Conservation (phyloP, 2,113 vertebrate species). For the Anarhynchus alexandrinus region DNA sequence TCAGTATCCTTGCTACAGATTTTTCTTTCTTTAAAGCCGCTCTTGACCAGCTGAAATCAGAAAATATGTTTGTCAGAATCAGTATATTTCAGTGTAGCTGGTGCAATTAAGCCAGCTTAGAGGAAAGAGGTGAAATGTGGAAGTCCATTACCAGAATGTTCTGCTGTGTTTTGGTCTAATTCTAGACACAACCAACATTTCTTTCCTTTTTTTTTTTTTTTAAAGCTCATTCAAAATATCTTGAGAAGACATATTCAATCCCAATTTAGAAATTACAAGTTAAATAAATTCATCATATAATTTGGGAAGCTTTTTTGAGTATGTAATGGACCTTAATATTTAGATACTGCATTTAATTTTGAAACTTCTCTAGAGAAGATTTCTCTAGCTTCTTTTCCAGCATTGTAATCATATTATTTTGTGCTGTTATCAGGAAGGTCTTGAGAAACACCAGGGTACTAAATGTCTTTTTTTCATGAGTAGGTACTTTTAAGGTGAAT, state of each 20-base stretch:
- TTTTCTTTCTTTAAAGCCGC: neutral
- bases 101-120: neutral
- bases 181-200: neutral
- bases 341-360: neutral
- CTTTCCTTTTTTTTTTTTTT: neutral
- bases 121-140: neutral
- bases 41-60: neutral
- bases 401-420: neutral
- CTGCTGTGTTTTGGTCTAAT: neutral
- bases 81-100: neutral
- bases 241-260: neutral
- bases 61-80: neutral
- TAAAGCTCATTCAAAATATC: neutral
- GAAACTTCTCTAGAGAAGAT: neutral
- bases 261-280: neutral
- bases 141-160: neutral
- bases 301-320: neutral
- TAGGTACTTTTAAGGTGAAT: neutral
- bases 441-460: neutral
- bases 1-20: accelerated
- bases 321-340: neutral
- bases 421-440: neutral
- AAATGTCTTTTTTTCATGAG: neutral
- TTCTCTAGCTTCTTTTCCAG: neutral
- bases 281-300: neutral